phyloP scores from a whole-genome alignment of 1,140 invertebrate species.

The Propsilocerus akamusi region DNA sequence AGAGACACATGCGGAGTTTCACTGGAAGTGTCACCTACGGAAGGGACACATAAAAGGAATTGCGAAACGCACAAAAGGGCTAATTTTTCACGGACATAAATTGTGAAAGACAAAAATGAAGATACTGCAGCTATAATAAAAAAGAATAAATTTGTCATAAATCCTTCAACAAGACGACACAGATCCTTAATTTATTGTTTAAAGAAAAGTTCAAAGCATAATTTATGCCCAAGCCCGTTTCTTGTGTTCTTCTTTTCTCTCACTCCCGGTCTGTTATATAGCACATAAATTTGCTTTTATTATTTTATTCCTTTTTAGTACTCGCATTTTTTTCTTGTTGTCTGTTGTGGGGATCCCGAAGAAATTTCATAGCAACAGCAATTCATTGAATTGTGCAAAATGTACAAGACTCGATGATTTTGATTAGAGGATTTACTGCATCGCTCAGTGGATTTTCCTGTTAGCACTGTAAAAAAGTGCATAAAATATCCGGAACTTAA shows the following conservation, averaged over 20 bases:
- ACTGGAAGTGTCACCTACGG: no score
- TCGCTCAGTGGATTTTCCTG: no score
- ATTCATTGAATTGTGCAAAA: background rate
- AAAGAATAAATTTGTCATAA: constrained; percentile 4
- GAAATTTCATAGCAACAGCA: background rate
- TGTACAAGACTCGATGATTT: constrained; percentile 1
- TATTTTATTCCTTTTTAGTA: background rate
- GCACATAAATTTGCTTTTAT: background rate
- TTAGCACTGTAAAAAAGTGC: no score
- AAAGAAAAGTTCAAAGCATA: constrained; percentile 1
- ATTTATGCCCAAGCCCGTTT: background rate
- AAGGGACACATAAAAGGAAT: no score
- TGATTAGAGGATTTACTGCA: constrained; percentile 3
- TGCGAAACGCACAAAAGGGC: no score
- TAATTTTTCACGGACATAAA: constrained; percentile 3
- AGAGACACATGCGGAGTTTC: no score
- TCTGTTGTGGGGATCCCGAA: no score
- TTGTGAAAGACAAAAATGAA: background rate
- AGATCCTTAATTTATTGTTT: constrained; percentile 4
- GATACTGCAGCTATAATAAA: background rate
- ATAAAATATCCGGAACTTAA: no score
- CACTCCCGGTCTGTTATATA: background rate
- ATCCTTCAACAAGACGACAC: constrained; percentile 1
- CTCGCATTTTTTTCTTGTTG: no score
- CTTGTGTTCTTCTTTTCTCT: background rate